phyloP scores from a whole-genome alignment of 2,113 vertebrate genomes.

The Rhinogobius similis region DNA sequence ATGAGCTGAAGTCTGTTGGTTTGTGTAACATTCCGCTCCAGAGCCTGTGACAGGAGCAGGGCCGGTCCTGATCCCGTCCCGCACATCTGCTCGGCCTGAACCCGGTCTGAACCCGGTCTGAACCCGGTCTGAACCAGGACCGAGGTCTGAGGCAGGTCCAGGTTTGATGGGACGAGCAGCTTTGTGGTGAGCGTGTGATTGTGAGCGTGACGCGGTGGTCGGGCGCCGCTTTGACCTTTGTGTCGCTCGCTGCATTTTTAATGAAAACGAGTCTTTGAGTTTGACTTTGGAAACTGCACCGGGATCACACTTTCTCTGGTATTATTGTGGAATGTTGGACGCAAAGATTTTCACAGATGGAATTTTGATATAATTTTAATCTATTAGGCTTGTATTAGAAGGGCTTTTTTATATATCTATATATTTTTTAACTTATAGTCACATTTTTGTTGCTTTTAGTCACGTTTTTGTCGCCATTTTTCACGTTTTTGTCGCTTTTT shows the following conservation, averaged over 20 bases:
- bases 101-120: neutral
- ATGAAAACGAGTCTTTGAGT: conserved; percentile 6
- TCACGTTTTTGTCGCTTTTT: no score
- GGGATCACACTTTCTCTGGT: neutral
- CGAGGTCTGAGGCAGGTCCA: conserved; percentile 29
- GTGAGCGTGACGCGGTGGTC: conserved; percentile 9
- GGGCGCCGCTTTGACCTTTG: neutral
- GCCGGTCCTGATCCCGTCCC: neutral
- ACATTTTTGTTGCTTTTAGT: no score
- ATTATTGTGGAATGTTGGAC: no score
- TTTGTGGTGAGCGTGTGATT: conserved; percentile 36
- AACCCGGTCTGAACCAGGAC: neutral
- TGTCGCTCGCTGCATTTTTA: conserved; percentile 10
- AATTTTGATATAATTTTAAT: no score
- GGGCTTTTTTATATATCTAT: no score
- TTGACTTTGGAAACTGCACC: conserved; percentile 1
- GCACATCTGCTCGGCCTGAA: conserved; percentile 4
- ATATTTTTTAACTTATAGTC: no score
- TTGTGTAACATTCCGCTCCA: neutral
- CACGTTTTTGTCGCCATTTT: no score
- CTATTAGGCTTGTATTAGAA: no score
- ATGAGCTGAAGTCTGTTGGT: neutral
- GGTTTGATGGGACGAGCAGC: conserved; percentile 50
- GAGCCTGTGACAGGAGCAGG: neutral
- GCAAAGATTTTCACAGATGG: no score